Base-by-base conservation (phyloP, 2,797 vertebrate genomes). In the Babyrousa celebensis region DNA sequence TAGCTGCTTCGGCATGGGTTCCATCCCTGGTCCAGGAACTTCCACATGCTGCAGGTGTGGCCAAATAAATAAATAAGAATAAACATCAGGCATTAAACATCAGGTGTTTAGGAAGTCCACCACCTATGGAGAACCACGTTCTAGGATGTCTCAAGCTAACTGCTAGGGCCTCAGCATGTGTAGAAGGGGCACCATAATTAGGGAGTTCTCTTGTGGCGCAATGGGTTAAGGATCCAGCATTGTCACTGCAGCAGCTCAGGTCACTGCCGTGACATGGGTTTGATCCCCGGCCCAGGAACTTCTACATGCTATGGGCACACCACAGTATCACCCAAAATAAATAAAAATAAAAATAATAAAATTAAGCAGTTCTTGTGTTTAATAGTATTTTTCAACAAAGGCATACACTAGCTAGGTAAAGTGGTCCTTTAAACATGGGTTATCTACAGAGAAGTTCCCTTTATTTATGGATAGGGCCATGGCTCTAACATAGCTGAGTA, bases 101-200 rank as follows among this genome's bases (percentile, higher is more conserved):
- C 20, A 16, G 65, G 40, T 56, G 12, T 78, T 32, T 58, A 36
- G 62, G n/a, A 71, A 84, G 43, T 7, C 79, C 48, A n/a, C 21
- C 12, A 1, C 1, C 0, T 5, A 9, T 1, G n/a, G 43, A 20
- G 25, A 0, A 10, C 17, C 15, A 14, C 15, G 1, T 3, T 74
- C 52, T 52, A 70, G 54, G 48, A 40, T 12, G 15, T 17, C 23
- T 21, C 25, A 58, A 4, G 85, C 63, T 70, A 6, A 23, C 29
- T 80, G 48, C 80, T 27, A 20, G 29, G 72, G 16, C 52, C 54
- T 54, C 48, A 36, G 62, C 32, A 6, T 0, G 0, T 8, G 6
- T 15, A 86, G 70, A 60, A 65, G 29, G 18, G 29, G 11, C 3
- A 48, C 43, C 9, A 10, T 48, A 48, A 48, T 48, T 48, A 48